phyloP scores from a whole-genome alignment of 2,113 vertebrate genomes.

The Zeus faber region DNA sequence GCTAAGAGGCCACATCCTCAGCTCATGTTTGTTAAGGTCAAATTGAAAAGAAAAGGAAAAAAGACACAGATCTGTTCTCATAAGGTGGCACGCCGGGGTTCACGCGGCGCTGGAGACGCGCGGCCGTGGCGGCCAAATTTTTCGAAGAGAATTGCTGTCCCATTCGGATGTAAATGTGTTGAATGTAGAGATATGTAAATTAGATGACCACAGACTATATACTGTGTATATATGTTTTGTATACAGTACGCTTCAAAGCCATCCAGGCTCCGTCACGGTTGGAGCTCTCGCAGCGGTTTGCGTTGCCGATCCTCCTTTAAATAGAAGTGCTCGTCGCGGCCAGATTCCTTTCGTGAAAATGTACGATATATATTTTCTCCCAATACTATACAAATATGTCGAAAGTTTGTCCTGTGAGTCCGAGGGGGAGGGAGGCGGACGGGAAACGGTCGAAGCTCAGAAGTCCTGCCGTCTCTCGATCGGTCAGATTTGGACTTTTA shows the following conservation, averaged over 20 bases:
- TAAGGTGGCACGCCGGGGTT: no score
- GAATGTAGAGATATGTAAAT: slow-evolving; percentile 82
- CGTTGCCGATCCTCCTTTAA: slow-evolving; percentile 23
- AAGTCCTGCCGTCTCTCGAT: not conserved
- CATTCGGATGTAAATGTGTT: slow-evolving; percentile 77
- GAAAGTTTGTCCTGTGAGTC: slow-evolving; percentile 9
- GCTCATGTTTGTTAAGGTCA: no score
- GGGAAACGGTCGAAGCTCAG: not conserved
- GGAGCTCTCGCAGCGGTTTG: slow-evolving; percentile 40
- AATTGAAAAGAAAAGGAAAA: no score
- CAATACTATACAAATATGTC: slow-evolving; percentile 19
- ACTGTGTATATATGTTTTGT: slow-evolving; percentile 78
- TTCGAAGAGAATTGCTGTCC: slow-evolving; percentile 57
- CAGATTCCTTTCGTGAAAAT: not conserved
- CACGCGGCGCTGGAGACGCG: no score
- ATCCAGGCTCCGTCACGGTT: no score
- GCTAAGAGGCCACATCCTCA: no score
- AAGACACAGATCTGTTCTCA: no score
- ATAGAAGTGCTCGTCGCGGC: slow-evolving; percentile 17
- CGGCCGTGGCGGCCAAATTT: slow-evolving; percentile 60
- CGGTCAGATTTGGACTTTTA: slow-evolving; percentile 24
- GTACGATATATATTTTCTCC: not conserved
- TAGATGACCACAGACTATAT: slow-evolving; percentile 76
- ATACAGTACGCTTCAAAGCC: slow-evolving; percentile 68
- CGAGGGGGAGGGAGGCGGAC: slow-evolving; percentile 9